A percentile compares a stretch with the other conserved stretches of the same genome.
These are phyloP conservation scores for Cepphus grylle DNA, from an alignment of 2,113 vertebrate genomes.

Conservation along the genomic window DNA sequence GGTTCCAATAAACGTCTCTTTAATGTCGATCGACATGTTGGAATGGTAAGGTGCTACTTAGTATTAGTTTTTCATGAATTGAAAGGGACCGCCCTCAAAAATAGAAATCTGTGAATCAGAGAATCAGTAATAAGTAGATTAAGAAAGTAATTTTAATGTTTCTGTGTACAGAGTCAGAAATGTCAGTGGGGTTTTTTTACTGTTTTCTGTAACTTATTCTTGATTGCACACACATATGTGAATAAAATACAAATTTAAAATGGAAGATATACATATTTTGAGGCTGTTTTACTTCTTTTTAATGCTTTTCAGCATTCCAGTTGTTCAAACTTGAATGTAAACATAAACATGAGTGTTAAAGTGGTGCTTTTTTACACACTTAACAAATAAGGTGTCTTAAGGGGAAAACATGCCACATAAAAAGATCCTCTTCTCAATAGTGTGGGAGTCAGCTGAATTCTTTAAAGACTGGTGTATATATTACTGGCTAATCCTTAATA, in stretches of 20 bases:
- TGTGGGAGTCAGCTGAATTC: not conserved
- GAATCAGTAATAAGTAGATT: not conserved
- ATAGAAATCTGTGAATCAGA: not conserved
- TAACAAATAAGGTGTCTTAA: not conserved
- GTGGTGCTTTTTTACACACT: not conserved
- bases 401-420: fast-evolving
- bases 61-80: not conserved
- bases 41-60: slow-evolving; percentile 84
- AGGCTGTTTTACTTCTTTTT: not conserved
- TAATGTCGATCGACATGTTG: slow-evolving; percentile 95
- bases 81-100: not conserved
- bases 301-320: not conserved
- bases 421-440: not conserved
- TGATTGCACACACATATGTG: too few species aligned
- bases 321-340: not conserved
- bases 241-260: not conserved
- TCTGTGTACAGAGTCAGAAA: not conserved
- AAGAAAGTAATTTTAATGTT: not conserved
- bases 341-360: not conserved
- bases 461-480: not conserved
- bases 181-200: not conserved
- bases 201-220: not conserved
- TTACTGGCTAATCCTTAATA: fast-evolving
- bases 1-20: slow-evolving; percentile 98
- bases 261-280: not conserved